Percentiles rank a stretch among this genome's conserved stretches.
Evolutionary conservation across 1,140 invertebrate genomes (phyloP).

Genomic region (Achatina immaculata): DNA sequence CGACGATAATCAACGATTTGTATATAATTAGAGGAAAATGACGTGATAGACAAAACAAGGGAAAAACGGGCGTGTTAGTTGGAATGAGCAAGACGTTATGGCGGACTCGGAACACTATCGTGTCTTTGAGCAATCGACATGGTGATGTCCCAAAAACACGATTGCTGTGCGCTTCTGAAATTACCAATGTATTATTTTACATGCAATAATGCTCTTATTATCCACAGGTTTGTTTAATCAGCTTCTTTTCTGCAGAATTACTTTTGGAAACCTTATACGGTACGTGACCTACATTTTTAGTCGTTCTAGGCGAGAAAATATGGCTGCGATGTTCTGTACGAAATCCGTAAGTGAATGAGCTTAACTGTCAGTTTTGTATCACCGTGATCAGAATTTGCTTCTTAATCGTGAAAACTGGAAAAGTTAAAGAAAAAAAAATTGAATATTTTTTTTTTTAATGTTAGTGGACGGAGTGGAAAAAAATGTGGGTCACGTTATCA

Average conservation of each 20-base stretch:
- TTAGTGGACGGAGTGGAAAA: no score
- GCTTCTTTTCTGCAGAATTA: no score
- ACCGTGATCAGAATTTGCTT: no score
- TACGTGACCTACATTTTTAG: constrained; percentile 13
- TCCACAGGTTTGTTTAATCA: not conserved
- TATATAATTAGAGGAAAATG: not conserved
- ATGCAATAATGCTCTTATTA: not conserved
- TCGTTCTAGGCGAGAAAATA: no score
- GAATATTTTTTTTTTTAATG: no score
- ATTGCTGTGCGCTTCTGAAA: not conserved
- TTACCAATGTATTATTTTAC: not conserved
- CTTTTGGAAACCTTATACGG: no score
- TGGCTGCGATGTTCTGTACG: no score
- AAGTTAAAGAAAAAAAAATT: no score
- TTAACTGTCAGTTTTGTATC: not conserved
- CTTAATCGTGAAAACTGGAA: no score
- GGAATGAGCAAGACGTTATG: constrained; percentile 1
- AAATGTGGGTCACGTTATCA: not conserved
- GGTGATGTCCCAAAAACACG: not conserved
- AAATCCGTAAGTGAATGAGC: constrained; percentile 3
- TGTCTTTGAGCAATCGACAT: not conserved
- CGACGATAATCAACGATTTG: not conserved
- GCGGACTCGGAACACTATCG: not conserved
- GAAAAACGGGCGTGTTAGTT: not conserved
- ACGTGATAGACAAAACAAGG: not conserved